A percentile compares a stretch with the other conserved stretches of the same genome.
Conservation (phyloP, 2,113 vertebrate genomes). For the Pseudopipra pipra region DNA sequence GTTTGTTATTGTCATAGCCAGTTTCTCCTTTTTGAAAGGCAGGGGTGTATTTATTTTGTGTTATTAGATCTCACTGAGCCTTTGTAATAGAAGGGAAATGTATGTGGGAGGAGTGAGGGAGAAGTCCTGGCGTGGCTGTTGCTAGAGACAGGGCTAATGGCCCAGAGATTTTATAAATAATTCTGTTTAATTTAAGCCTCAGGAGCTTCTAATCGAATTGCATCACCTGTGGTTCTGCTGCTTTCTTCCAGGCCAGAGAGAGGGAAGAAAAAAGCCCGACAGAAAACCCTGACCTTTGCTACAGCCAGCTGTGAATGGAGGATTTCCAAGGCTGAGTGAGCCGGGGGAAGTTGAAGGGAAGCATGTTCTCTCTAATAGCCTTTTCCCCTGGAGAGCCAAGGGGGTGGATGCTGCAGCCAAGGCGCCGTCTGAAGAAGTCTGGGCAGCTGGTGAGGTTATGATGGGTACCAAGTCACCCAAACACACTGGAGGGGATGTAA, state of each 20-base stretch:
- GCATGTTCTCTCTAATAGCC: neutral
- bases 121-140: neutral
- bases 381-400: neutral
- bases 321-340: neutral
- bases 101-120: neutral
- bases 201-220: constrained; percentile 22
- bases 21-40: neutral
- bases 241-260: constrained; percentile 6
- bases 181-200: constrained; percentile 46
- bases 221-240: constrained; percentile 45
- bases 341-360: neutral
- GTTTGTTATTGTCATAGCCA: neutral
- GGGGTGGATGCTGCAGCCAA: neutral
- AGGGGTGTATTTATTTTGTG: neutral
- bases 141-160: neutral
- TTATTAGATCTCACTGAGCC: neutral
- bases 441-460: neutral
- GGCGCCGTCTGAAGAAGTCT: neutral
- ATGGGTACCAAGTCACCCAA: neutral
- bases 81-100: neutral
- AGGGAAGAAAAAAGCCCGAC: neutral
- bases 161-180: constrained; percentile 39
- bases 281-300: constrained; percentile 11
- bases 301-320: neutral
- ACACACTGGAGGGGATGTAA: neutral